Evolutionary conservation across 2,888 invertebrate genomes (phyloP).

Genomic region (Sylvicola cinctus): DNA sequence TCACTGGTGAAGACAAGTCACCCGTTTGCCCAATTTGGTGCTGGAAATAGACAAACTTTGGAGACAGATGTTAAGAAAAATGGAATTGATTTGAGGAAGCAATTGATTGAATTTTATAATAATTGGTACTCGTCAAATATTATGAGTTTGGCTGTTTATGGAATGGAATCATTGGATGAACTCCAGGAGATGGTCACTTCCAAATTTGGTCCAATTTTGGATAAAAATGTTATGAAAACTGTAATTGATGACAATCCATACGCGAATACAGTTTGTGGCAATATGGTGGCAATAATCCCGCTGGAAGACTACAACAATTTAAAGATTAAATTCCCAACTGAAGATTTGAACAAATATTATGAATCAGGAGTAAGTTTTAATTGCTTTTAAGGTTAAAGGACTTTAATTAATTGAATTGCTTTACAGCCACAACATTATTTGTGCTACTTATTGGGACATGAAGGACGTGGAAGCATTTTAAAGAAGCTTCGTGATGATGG

Average conservation of each 20-base stretch:
- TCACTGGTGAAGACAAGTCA: conserved; percentile 57
- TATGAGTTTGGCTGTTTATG: conserved; percentile 75
- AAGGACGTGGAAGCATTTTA: conserved; percentile 83
- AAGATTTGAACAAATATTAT: conserved; percentile 63
- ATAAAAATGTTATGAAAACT: conserved; percentile 50
- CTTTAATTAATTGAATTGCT: conserved; percentile 2
- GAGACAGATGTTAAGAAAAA: conserved; percentile 54
- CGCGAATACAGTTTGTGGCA: conserved; percentile 46
- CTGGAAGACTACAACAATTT: conserved; percentile 78
- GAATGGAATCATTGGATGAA: conserved; percentile 80
- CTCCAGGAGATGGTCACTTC: conserved; percentile 58
- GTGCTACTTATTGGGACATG: conserved; percentile 86
- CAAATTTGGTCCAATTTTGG: conserved; percentile 56
- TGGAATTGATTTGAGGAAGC: conserved; percentile 69
- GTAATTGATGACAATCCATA: conserved; percentile 71
- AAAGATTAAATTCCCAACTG: conserved; percentile 74
- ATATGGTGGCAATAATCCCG: conserved; percentile 57
- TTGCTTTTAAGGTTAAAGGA: too few species aligned
- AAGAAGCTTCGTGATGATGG: conserved; percentile 70
- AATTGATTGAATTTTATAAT: conserved; percentile 73
- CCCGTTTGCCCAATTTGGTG: conserved; percentile 85
- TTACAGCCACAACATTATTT: conserved; percentile 69
- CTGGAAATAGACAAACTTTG: conserved; percentile 72
- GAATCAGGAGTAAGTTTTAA: conserved; percentile 50
- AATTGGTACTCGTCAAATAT: conserved; percentile 90